Base-by-base conservation (phyloP, 1,140 invertebrate genomes). In the Atopsyche davidsoni region DNA sequence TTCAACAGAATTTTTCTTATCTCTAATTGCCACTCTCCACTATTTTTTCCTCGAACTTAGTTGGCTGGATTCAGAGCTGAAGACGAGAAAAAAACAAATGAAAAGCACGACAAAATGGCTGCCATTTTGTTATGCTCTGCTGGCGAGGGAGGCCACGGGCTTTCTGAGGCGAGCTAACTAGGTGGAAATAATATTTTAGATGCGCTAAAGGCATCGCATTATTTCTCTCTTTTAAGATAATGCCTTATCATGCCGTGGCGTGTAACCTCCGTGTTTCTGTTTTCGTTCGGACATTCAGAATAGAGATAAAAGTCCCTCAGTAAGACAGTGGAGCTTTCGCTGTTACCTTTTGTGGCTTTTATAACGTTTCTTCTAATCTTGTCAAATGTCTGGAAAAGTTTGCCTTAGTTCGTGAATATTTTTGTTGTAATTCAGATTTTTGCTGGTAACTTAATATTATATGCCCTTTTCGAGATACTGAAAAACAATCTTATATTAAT, bases 161-260 rank as follows among this genome's bases (percentile, higher is more conserved):
- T 1, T 17, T 34, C 32, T 34, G n/a, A 11, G 3, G 16, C 4
- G 16, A 34, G 16, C 16, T 52, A 52, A 52, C 50, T 46, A 46
- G 42, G 42, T 46, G 50, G 50, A 52, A 52, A 52, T 52, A 52
- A 46, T 52, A 46, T 52, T 46, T 46, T 25, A 46, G 50, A 52
- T 52, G 46, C 35, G 50, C 42, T 46, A 43, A 42, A n/a, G n/a
- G 49, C 21, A 51, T 51, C 44, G 44, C 38, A 51, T 51, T 51
- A 41, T 45, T 51, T 24, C 25, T 34, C 43, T 51, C 44, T 51
- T 44, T 38, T 51, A 44, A 51, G 22, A 16, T 28, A 45, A 51
- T n/a, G n/a, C 31, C 41, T 51, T 51, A 51, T 51, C 49, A 38
- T 23, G n/a, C 46, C 13, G 28, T 40, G 25, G 46, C 46, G 14